A percentile compares a stretch with the other conserved stretches of the same genome.
Evolutionary conservation across 37 sponge, comb jelly and placozoan species (phyloP).

Genomic region (Theonella swinhoei): DNA sequence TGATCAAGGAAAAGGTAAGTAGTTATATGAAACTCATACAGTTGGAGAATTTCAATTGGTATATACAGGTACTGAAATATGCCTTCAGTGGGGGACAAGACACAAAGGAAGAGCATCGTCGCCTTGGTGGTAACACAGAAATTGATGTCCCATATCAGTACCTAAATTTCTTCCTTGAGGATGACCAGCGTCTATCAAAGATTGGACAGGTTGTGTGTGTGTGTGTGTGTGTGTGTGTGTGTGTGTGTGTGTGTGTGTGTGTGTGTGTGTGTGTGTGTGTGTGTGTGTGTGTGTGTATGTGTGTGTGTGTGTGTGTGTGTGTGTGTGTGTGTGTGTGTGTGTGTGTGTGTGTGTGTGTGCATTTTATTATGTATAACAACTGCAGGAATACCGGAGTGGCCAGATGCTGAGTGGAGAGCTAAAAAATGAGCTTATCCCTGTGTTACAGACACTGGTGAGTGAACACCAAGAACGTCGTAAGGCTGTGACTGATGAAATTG

Average conservation of each 20-base stretch:
- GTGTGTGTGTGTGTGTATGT: no score
- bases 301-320: no score
- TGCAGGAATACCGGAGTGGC: slow-evolving; percentile 77
- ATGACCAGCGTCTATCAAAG: slow-evolving; percentile 62
- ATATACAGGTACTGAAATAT: slow-evolving; percentile 78
- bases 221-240: no score
- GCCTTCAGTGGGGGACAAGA: slow-evolving; percentile 90
- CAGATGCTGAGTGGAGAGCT: slow-evolving; percentile 80
- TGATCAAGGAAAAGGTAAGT: slow-evolving; percentile 78
- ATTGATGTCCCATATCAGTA: slow-evolving; percentile 91
- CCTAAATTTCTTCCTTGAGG: slow-evolving; percentile 84
- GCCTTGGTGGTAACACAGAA: slow-evolving; percentile 77
- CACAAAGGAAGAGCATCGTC: slow-evolving; percentile 87
- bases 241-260: no score
- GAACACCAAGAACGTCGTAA: slow-evolving; percentile 64
- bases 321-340: background rate
- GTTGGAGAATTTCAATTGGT: background rate
- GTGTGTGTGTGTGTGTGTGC: background rate
- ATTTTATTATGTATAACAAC: background rate
- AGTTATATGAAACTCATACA: background rate
- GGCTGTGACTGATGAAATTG: slow-evolving; percentile 77
- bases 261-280: no score
- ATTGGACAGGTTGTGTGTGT: slow-evolving; percentile 64
- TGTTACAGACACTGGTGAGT: slow-evolving; percentile 62
- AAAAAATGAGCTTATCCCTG: slow-evolving; percentile 78